Conservation (phyloP, 2,797 vertebrate genomes). For the Acomys russatus region DNA sequence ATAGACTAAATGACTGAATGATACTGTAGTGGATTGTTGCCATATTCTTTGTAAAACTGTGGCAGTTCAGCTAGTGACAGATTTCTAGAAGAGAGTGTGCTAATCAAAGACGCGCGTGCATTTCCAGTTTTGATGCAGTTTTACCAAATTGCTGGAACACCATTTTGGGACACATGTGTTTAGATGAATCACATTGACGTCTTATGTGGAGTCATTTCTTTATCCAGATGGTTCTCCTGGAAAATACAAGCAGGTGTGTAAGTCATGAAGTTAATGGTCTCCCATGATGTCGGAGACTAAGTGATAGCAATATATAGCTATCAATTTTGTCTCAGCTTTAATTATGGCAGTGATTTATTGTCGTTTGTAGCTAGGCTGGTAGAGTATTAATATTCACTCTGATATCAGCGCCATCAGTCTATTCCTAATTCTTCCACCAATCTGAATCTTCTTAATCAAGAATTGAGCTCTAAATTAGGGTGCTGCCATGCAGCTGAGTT, state of each 20-base stretch:
- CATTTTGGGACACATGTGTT: conserved; percentile 44
- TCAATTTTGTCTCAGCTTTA: conserved; percentile 68
- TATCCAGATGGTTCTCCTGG: conserved; percentile 38
- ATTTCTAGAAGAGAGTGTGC: conserved; percentile 1
- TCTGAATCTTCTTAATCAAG: conserved; percentile 59
- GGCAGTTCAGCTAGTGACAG: conserved; percentile 1
- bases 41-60: conserved; percentile 45
- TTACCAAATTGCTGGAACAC: conserved; percentile 40
- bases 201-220: conserved; percentile 1
- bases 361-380: conserved; percentile 39
- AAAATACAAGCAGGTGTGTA: conserved; percentile 24
- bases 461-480: conserved; percentile 52
- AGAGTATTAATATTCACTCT: conserved; percentile 49
- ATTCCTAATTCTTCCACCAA: conserved; percentile 45
- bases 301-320: conserved; percentile 59
- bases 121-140: conserved; percentile 57
- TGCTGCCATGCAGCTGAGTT: neutral
- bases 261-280: conserved; percentile 69
- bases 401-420: conserved; percentile 29
- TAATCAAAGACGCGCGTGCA: neutral
- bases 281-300: conserved; percentile 61
- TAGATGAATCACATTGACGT: conserved; percentile 41
- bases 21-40: neutral
- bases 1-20: neutral
- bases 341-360: conserved; percentile 61